Evolutionary conservation across 2,113 vertebrate species (phyloP).

Genomic region (Pollimyrus isidori): DNA sequence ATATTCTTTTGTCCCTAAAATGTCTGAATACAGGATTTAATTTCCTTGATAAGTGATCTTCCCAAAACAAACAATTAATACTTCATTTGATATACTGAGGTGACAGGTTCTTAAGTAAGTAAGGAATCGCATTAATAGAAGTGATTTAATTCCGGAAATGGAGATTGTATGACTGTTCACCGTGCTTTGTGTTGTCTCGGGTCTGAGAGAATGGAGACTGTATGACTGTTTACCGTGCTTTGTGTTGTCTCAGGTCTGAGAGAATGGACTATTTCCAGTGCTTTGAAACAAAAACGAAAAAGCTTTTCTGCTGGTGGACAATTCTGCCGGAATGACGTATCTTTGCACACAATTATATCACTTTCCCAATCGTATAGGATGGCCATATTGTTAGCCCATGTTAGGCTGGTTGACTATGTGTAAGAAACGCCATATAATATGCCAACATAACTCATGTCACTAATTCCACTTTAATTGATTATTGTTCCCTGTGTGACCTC

Average conservation of each 20-base stretch:
- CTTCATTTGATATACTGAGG: conserved; percentile 52
- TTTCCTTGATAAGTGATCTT: conserved; percentile 55
- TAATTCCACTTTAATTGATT: conserved; percentile 54
- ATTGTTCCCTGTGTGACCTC: conserved; percentile 42
- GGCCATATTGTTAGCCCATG: conserved; percentile 6
- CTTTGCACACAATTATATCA: conserved; percentile 32
- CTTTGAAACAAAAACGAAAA: conserved; percentile 45
- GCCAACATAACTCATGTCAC: conserved; percentile 45
- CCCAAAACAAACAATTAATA: conserved; percentile 54
- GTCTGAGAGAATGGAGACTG: conserved; percentile 9
- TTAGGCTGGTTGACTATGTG: neutral
- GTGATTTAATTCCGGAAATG: conserved; percentile 53
- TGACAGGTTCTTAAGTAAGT: conserved; percentile 38
- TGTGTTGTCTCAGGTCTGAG: conserved; percentile 35
- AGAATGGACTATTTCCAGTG: conserved; percentile 16
- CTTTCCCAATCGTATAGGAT: conserved; percentile 20
- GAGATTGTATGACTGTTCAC: conserved; percentile 43
- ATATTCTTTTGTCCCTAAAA: conserved; percentile 44
- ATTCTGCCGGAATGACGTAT: conserved; percentile 5
- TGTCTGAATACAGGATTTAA: conserved; percentile 46
- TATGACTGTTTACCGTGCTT: conserved; percentile 20
- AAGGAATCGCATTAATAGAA: conserved; percentile 47
- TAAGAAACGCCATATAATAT: conserved; percentile 25
- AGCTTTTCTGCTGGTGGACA: conserved; percentile 29
- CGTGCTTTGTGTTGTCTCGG: conserved; percentile 42